These are phyloP conservation scores for Lucifuga dentata DNA, from an alignment of 2,113 vertebrate genomes.

Conservation along the genomic window DNA sequence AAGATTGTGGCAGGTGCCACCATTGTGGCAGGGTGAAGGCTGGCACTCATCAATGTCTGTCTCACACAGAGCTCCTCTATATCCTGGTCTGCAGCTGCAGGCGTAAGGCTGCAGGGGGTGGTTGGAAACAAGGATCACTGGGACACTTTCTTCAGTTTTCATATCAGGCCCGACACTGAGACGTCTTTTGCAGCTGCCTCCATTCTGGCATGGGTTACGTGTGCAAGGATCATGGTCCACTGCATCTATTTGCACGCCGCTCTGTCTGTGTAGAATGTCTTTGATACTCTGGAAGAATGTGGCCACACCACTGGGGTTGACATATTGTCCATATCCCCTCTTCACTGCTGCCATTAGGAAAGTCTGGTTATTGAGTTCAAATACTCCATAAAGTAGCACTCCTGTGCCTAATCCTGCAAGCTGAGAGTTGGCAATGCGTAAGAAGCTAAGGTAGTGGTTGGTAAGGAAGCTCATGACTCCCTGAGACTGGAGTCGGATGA, in stretches of 20 bases:
- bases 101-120: constrained; percentile 89
- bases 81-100: constrained; percentile 93
- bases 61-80: constrained; percentile 89
- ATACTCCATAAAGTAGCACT: constrained; percentile 90
- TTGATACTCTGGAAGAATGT: constrained; percentile 98
- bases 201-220: constrained; percentile 92
- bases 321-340: constrained; percentile 88
- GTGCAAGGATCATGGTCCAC: constrained; percentile 94
- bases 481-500: constrained; percentile 88
- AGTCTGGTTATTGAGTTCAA: constrained; percentile 90
- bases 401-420: constrained; percentile 91
- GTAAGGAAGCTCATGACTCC: constrained; percentile 88
- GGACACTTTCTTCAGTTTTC: constrained; percentile 87
- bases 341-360: constrained; percentile 92
- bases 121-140: constrained; percentile 91
- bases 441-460: constrained; percentile 93
- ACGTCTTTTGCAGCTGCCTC: constrained; percentile 90
- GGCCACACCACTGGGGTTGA: constrained; percentile 92
- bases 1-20: constrained; percentile 94
- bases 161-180: constrained; percentile 85
- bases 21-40: constrained; percentile 94
- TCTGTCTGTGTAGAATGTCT: constrained; percentile 91
- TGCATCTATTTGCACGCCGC: constrained; percentile 90
- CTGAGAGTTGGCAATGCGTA: constrained; percentile 92
- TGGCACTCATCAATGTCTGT: constrained; percentile 92